A percentile compares a stretch with the other conserved stretches of the same genome.
These are phyloP conservation scores for Mus caroli DNA, from an alignment of 2,797 vertebrate species.

Conservation along the genomic window DNA sequence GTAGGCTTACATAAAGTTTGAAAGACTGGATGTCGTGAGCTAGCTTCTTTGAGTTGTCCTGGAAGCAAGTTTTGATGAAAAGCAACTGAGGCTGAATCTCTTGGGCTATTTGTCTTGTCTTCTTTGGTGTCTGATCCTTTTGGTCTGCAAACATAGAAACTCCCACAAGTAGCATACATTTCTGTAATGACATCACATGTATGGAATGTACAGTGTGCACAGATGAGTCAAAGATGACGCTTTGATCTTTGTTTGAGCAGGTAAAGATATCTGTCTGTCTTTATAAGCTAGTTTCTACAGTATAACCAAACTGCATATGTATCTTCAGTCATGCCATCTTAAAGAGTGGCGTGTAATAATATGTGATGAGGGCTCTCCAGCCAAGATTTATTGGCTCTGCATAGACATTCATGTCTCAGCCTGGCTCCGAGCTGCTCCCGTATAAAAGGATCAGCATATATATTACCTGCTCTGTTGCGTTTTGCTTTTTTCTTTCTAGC, in stretches of 20 bases:
- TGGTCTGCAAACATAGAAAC: neutral
- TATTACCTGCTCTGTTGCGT: neutral
- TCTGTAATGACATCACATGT: neutral
- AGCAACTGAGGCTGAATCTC: neutral
- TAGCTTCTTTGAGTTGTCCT: neutral
- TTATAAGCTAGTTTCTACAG: neutral
- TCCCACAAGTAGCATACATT: neutral
- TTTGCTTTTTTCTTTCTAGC: neutral
- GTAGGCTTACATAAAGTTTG: neutral
- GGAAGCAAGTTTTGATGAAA: neutral
- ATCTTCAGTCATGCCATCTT: neutral
- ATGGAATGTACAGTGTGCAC: neutral
- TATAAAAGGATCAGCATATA: neutral
- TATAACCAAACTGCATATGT: neutral
- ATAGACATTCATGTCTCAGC: neutral
- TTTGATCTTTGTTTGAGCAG: neutral
- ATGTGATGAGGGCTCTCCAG: neutral
- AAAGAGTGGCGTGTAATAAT: neutral
- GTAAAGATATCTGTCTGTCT: neutral
- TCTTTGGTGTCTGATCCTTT: neutral
- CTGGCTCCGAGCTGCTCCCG: neutral
- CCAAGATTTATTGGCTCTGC: neutral
- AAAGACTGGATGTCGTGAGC: neutral
- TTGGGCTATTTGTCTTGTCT: neutral
- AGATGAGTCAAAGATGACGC: neutral